phyloP scores from a whole-genome alignment of 1,140 invertebrate species.

The Calliphora vicina region DNA sequence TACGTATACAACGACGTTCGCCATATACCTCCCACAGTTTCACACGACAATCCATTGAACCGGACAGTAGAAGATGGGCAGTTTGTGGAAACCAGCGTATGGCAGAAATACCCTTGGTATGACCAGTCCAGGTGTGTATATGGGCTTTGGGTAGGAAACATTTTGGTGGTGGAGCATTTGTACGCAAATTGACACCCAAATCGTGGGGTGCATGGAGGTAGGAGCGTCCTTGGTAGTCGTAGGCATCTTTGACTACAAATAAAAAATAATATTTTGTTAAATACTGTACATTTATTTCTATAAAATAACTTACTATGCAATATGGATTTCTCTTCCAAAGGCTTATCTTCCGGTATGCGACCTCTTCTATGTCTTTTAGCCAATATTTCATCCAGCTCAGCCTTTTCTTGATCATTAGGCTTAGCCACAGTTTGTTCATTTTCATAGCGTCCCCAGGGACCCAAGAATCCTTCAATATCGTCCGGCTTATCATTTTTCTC shows the following conservation, averaged over 20 bases:
- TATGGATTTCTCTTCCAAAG: slow-evolving; percentile 92
- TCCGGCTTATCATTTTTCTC: slow-evolving; percentile 88
- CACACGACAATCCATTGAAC: slow-evolving; percentile 96
- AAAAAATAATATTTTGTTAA: slow-evolving; percentile 39
- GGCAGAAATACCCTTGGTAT: slow-evolving; percentile 96
- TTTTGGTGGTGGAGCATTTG: slow-evolving; percentile 90
- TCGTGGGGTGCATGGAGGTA: slow-evolving; percentile 95
- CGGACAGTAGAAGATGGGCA: slow-evolving; percentile 94
- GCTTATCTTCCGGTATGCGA: slow-evolving; percentile 84
- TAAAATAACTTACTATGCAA: slow-evolving; percentile 81
- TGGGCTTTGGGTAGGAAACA: slow-evolving; percentile 98
- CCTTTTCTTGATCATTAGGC: slow-evolving; percentile 91
- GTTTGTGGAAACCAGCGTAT: slow-evolving; percentile 95
- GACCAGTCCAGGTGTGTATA: slow-evolving; percentile 96
- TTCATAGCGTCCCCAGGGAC: slow-evolving; percentile 95
- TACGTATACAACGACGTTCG: slow-evolving; percentile 90
- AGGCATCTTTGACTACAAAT: slow-evolving; percentile 85
- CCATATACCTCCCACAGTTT: slow-evolving; percentile 99
- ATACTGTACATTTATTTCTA: not conserved
- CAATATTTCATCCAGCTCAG: slow-evolving; percentile 92
- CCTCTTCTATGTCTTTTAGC: slow-evolving; percentile 89
- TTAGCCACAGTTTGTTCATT: slow-evolving; percentile 89
- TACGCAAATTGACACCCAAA: slow-evolving; percentile 92
- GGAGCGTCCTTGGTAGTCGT: slow-evolving; percentile 96
- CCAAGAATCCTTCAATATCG: slow-evolving; percentile 94